Percentiles rank a stretch among this genome's conserved stretches.
phyloP scores from a whole-genome alignment of 2,888 invertebrate genomes.

The Cephonodes hylas region DNA sequence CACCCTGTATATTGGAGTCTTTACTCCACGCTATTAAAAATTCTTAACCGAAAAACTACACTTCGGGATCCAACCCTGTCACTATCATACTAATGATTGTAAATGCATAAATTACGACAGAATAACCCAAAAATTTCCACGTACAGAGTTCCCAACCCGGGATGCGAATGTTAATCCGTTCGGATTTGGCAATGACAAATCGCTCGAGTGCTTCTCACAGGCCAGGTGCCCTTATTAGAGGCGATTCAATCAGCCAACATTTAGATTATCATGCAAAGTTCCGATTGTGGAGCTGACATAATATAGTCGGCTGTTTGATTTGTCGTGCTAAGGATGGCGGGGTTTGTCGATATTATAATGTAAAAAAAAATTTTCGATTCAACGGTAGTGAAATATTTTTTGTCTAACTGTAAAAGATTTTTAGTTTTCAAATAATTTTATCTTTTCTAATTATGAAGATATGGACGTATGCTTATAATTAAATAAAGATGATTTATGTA shows the following conservation, averaged over 20 bases:
- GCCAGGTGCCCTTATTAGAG: slow-evolving; percentile 58
- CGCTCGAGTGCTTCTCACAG: slow-evolving; percentile 41
- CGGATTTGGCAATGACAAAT: slow-evolving; percentile 72
- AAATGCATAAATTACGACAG: background rate
- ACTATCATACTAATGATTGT: too few relatives aligned
- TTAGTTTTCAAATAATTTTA: too few relatives aligned
- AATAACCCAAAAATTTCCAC: background rate
- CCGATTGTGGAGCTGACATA: slow-evolving; percentile 77
- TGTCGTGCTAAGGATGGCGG: slow-evolving; percentile 42
- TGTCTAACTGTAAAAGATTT: too few relatives aligned
- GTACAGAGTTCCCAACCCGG: background rate
- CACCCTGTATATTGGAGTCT: too few relatives aligned
- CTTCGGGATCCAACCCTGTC: too few relatives aligned
- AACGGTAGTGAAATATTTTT: too few relatives aligned
- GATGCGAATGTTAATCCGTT: background rate
- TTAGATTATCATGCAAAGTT: slow-evolving; percentile 76
- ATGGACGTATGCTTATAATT: too few relatives aligned
- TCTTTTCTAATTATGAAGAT: too few relatives aligned
- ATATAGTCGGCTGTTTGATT: slow-evolving; percentile 76
- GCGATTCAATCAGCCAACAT: slow-evolving; percentile 71
- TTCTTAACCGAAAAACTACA: too few relatives aligned
- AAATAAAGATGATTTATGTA: too few relatives aligned
- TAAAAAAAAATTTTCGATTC: background rate
- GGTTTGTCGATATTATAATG: slow-evolving; percentile 27
- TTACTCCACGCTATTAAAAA: too few relatives aligned